Evolutionary conservation across 2,797 vertebrate genomes (phyloP).

Genomic region (Protonibea diacanthus): DNA sequence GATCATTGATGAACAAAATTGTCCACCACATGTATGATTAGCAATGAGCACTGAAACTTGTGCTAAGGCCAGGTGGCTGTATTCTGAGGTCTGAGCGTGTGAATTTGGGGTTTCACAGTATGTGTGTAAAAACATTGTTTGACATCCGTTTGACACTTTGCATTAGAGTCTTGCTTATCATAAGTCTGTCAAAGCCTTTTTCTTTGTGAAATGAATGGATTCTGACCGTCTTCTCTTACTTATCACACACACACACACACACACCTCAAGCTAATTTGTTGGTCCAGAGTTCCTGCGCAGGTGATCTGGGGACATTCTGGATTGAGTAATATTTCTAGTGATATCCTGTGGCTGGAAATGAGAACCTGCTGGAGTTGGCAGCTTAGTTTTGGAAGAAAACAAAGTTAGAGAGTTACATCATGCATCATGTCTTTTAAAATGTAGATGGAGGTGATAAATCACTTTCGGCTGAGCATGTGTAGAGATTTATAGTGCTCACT

Average conservation of each 20-base stretch:
- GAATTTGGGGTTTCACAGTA: no score
- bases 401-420: background rate
- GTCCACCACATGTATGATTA: no score
- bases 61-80: no score
- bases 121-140: no score
- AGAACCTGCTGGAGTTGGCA: background rate
- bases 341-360: constrained; percentile 85
- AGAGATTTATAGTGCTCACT: background rate
- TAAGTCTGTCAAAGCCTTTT: no score
- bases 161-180: no score
- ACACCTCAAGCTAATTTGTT: background rate
- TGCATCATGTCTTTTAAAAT: background rate
- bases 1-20: no score
- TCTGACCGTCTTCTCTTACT: background rate
- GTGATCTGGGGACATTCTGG: constrained; percentile 77
- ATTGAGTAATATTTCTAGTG: constrained; percentile 88
- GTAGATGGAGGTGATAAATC: background rate
- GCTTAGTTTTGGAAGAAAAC: constrained; percentile 4
- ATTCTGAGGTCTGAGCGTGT: no score
- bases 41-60: no score
- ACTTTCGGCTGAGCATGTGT: background rate
- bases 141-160: no score
- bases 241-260: background rate
- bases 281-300: constrained; percentile 83
- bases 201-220: no score